These are phyloP conservation scores for Pseudobourletiella spinata DNA, from an alignment of 1,140 invertebrate species.

Conservation along the genomic window DNA sequence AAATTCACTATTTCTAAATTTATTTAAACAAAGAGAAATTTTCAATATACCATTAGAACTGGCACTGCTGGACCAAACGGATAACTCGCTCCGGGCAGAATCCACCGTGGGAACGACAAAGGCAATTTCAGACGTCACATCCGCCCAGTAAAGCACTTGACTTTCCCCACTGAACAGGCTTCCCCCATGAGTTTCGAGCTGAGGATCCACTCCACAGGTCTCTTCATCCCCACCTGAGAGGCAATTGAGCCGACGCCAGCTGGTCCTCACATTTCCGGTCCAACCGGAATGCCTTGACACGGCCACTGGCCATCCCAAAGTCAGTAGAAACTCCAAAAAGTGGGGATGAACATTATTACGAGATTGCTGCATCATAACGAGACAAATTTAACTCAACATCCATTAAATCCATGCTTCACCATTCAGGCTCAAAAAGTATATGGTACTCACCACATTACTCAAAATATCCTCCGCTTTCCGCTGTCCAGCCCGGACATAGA, in stretches of 20 bases:
- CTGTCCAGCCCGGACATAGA: slow-evolving; percentile 85
- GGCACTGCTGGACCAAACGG: neutral
- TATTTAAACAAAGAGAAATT: too few relatives aligned
- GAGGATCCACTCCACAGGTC: neutral
- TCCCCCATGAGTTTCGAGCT: slow-evolving; percentile 44
- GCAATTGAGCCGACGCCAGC: slow-evolving; percentile 50
- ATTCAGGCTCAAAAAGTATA: neutral
- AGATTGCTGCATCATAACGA: slow-evolving; percentile 41
- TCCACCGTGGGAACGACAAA: slow-evolving; percentile 89
- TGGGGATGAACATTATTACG: slow-evolving; percentile 53
- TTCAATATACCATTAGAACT: too few relatives aligned
- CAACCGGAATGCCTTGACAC: slow-evolving; percentile 70
- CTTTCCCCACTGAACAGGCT: slow-evolving; percentile 60
- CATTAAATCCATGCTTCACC: neutral
- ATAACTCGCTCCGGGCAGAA: too few relatives aligned
- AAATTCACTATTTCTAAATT: too few relatives aligned
- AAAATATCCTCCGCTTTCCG: slow-evolving; percentile 66
- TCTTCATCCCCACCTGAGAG: neutral
- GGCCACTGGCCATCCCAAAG: slow-evolving; percentile 77
- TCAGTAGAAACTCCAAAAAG: slow-evolving; percentile 69
- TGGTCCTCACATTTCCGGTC: slow-evolving; percentile 76
- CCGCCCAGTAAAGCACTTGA: slow-evolving; percentile 89
- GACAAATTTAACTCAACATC: neutral
- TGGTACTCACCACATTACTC: slow-evolving; percentile 63
- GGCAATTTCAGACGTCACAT: slow-evolving; percentile 84